Conservation (phyloP, 2,888 invertebrate genomes). For the Hartigia nigra region DNA sequence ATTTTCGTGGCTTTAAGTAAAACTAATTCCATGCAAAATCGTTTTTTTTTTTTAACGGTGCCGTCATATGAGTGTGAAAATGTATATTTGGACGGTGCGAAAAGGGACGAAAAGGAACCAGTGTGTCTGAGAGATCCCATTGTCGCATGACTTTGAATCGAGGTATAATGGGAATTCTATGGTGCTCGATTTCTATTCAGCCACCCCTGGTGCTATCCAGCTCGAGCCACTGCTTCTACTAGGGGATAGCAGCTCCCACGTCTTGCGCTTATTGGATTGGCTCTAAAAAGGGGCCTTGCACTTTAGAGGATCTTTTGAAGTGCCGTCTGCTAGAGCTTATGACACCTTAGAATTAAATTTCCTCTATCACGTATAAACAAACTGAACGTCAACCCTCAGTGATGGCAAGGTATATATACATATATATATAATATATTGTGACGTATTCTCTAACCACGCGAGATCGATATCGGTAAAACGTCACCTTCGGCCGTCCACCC, state of each 20-base stretch:
- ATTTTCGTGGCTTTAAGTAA: neutral
- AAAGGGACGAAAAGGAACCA: conserved; percentile 1
- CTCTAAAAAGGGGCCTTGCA: conserved; percentile 38
- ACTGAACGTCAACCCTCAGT: neutral
- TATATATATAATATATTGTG: too few relatives aligned
- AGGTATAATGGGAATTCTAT: conserved; percentile 60
- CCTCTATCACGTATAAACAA: neutral
- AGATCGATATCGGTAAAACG: too few relatives aligned
- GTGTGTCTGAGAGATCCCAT: conserved; percentile 46
- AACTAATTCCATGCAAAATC: conserved; percentile 28
- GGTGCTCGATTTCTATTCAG: conserved; percentile 61
- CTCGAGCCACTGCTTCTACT: conserved; percentile 5
- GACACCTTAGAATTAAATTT: conserved; percentile 10
- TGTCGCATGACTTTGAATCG: conserved; percentile 56
- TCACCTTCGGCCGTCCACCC: too few relatives aligned
- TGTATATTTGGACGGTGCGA: neutral
- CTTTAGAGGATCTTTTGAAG: conserved; percentile 37
- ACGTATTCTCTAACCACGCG: too few relatives aligned
- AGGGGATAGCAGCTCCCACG: conserved; percentile 13
- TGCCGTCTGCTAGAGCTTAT: conserved; percentile 21
- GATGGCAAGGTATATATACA: neutral
- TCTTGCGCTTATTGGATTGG: conserved; percentile 48
- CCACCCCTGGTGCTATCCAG: conserved; percentile 28
- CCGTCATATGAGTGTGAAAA: neutral
- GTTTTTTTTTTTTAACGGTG: conserved; percentile 35